Base-by-base conservation (phyloP, 2,113 vertebrate genomes). In the Pteronura brasiliensis region DNA sequence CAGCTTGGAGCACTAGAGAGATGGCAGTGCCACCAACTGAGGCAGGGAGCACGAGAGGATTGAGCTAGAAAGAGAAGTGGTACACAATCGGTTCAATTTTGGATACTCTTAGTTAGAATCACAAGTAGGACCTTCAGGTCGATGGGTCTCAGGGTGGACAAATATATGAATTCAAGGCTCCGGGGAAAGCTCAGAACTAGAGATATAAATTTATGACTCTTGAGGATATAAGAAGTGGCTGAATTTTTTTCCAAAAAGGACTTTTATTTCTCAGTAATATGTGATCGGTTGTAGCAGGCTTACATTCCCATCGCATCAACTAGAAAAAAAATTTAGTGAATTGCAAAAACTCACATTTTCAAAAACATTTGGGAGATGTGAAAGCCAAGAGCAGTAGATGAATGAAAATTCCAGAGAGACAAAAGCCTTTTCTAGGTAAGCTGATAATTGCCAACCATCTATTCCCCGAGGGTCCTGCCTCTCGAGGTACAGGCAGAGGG, bases 111-210 rank as follows among this genome's bases (percentile, higher is more conserved):
- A 79, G 29, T n/a, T 61, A 31, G 44, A 71, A 47, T 44, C 17
- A 0, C 71, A 86, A 44, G 4, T 55, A 89, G 72, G 27, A 69
- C 49, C 14, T 55, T 61, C 12, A 72, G 7, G 74, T 52, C 1
- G 17, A 47, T 71, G 63, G 36, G 18, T 74, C 69, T 79, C n/a
- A 82, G 44, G 34, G 80, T 36, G 29, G 4, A 11, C 31, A 57
- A 92, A 49, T 44, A 17, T 47, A 31, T 87, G 42, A 93, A 88
- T 65, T 90, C n/a, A 76, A 94, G 82, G 25, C 82, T 92, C 59
- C 61, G 6, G 6, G 20, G 27, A 95, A 65, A 94, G 47, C 18
- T 67, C 44, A 34, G 27, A 74, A 49, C 65, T 93, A 57, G 47
- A 59, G 23, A 80, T 42, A 84, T 2, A 87, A 61, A 80, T 86